Evolutionary conservation across 23 tunicate species (phyloP).

Genomic region (Diplosoma virens): DNA sequence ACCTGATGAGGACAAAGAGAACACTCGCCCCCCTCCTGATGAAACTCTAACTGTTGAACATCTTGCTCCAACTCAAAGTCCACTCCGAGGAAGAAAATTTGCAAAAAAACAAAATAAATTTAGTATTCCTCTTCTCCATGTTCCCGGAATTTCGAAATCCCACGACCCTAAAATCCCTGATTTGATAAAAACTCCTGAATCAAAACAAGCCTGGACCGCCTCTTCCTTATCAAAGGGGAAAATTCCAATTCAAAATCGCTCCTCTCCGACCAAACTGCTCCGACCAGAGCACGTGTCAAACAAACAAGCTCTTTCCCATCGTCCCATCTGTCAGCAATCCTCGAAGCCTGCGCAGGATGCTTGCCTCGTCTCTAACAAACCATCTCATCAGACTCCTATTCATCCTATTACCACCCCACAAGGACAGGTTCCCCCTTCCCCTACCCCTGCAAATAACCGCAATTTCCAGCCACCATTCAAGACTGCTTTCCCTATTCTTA

Average conservation of each 20-base stretch:
- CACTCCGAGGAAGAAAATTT: not conserved
- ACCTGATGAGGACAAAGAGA: not conserved
- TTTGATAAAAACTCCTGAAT: constrained; percentile 32
- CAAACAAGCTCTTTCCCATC: not conserved
- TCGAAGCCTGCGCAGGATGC: not conserved
- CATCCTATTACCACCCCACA: not conserved
- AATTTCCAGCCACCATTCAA: not conserved
- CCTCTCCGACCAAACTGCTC: not conserved
- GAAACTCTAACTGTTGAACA: not conserved
- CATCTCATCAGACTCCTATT: not conserved
- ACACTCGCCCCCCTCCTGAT: not conserved
- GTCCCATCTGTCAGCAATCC: not conserved
- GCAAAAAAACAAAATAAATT: not conserved
- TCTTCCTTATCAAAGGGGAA: constrained; percentile 23
- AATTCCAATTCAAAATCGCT: not conserved
- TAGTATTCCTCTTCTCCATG: constrained; percentile 59
- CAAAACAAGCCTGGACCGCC: constrained; percentile 43
- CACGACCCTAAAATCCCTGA: constrained; percentile 36
- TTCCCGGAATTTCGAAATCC: constrained; percentile 52
- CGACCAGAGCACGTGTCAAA: constrained; percentile 8
- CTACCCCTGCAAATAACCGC: not conserved
- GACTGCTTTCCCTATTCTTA: not conserved
- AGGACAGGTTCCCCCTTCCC: not conserved
- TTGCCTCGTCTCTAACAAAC: not conserved
- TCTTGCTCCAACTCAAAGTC: not conserved